These are phyloP conservation scores for Dolichopus griseipennis DNA, from an alignment of 2,888 invertebrate genomes.

Conservation along the genomic window DNA sequence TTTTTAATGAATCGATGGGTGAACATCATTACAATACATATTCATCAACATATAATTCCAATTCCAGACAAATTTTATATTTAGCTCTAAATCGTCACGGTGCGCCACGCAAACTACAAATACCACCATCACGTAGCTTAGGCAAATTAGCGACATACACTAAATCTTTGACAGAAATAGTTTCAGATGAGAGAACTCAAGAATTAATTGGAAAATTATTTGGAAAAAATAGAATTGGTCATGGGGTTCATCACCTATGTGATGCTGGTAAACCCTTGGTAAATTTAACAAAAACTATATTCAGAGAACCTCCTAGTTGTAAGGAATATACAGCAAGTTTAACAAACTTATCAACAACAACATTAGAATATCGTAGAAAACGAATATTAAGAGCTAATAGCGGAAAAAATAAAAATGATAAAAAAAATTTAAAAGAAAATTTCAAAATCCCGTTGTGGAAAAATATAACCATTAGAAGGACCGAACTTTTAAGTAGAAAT, in stretches of 20 bases:
- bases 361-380: not conserved
- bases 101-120: conserved; percentile 61
- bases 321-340: conserved; percentile 23
- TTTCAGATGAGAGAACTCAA: conserved; percentile 46
- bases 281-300: conserved; percentile 40
- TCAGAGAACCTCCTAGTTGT: conserved; percentile 44
- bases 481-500: not conserved
- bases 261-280: conserved; percentile 43
- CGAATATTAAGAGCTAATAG: not conserved
- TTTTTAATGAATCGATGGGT: conserved; percentile 79
- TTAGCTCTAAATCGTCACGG: conserved; percentile 69
- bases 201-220: conserved; percentile 47
- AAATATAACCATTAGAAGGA: not conserved
- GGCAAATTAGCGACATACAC: conserved; percentile 69
- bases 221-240: conserved; percentile 43
- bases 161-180: conserved; percentile 56
- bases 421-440: not conserved
- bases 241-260: conserved; percentile 45
- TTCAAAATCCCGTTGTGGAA: not conserved
- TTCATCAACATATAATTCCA: conserved; percentile 64
- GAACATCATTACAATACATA: conserved; percentile 80
- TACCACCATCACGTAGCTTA: conserved; percentile 56
- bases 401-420: not conserved
- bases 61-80: conserved; percentile 61
- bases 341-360: not conserved